Conservation (phyloP, 2,113 vertebrate species). For the rabbit (Oryctolagus cuniculus) region DNA sequence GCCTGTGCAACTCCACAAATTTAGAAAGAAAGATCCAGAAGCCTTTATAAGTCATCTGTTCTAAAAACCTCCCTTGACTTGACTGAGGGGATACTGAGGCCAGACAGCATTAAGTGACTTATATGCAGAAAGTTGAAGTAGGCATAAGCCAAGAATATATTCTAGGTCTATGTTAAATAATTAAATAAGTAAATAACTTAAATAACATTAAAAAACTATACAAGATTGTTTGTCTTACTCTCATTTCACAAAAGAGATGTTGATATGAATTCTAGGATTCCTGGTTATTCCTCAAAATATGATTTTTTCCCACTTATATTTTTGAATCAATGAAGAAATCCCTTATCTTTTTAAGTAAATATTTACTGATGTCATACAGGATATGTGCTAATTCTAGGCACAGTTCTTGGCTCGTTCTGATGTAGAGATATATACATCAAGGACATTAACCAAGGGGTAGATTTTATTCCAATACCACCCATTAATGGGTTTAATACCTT, state of each 20-base stretch:
- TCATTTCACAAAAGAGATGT: background rate
- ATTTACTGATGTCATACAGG: background rate
- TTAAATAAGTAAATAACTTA: too few relatives aligned
- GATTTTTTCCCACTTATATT: slow-evolving; percentile 6
- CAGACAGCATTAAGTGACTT: background rate
- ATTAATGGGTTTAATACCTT: background rate
- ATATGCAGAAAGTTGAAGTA: background rate
- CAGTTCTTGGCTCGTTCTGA: background rate
- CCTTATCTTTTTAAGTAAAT: background rate
- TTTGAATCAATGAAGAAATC: slow-evolving; percentile 6
- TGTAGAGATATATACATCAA: background rate
- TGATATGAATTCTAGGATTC: background rate
- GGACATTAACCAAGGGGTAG: background rate
- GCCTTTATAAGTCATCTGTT: background rate
- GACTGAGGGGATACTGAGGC: background rate
- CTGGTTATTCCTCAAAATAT: background rate
- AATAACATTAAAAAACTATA: background rate
- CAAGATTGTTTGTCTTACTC: background rate
- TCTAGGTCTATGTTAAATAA: background rate
- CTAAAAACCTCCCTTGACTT: background rate
- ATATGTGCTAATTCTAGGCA: background rate
- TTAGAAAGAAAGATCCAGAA: background rate
- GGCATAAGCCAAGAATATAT: background rate
- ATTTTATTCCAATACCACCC: background rate
- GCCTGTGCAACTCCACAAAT: background rate